Evolutionary conservation across 2,797 vertebrate species (phyloP).

Genomic region (Simalia tracyae): DNA sequence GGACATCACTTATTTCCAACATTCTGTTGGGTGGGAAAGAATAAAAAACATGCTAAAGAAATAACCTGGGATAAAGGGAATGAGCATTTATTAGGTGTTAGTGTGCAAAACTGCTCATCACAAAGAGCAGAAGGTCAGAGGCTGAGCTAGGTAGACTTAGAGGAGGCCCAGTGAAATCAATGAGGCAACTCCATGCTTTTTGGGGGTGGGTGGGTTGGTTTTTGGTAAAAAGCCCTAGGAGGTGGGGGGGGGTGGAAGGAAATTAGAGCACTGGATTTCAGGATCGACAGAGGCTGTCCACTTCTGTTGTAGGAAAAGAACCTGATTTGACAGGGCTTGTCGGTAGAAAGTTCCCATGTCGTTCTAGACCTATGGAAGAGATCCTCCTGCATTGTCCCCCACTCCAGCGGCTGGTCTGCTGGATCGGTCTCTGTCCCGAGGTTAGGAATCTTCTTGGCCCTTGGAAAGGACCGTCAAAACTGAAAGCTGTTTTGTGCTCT

Average conservation of each 20-base stretch:
- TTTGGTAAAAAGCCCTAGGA: too few species aligned
- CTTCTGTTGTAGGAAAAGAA: not conserved
- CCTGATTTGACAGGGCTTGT: not conserved
- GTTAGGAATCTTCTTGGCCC: not conserved
- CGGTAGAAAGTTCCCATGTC: not conserved
- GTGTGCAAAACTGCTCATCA: not conserved
- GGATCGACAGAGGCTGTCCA: not conserved
- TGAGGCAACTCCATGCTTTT: not conserved
- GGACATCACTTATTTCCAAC: too few species aligned
- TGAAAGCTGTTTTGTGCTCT: constrained; percentile 30
- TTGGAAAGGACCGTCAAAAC: constrained; percentile 17
- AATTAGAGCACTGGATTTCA: too few species aligned
- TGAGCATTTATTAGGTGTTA: not conserved
- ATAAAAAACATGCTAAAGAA: not conserved
- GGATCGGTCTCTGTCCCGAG: too few species aligned
- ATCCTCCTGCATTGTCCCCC: not conserved
- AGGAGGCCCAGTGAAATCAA: not conserved
- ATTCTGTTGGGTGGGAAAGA: not conserved
- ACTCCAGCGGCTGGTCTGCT: not conserved
- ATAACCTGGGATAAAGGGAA: constrained; percentile 31
- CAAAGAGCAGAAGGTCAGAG: not conserved
- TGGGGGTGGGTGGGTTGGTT: too few species aligned
- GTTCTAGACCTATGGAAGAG: too few species aligned
- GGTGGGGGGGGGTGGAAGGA: too few species aligned
- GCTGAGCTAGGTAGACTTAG: not conserved